A percentile compares a stretch with the other conserved stretches of the same genome.
Evolutionary conservation across 2,113 vertebrate genomes (phyloP).

Genomic region (Archilochus colubris): DNA sequence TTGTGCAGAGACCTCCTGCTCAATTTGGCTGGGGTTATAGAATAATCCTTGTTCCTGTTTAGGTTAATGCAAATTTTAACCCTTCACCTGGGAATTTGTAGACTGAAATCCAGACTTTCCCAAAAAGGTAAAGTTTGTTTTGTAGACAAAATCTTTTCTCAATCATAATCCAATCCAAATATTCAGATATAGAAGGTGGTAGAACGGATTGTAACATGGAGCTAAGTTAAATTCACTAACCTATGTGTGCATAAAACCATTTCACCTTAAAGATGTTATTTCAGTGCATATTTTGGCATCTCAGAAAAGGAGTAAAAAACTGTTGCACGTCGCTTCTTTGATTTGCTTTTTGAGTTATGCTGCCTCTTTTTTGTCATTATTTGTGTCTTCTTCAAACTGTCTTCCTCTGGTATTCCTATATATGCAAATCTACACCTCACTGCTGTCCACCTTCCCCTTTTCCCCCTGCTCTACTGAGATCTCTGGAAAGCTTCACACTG

Average conservation of each 20-base stretch:
- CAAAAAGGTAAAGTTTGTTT: neutral
- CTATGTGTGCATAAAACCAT: neutral
- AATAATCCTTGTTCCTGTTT: neutral
- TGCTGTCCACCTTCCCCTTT: rapidly evolving
- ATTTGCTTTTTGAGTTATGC: neutral
- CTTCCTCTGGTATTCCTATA: neutral
- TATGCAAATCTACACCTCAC: neutral
- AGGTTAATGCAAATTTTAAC: neutral
- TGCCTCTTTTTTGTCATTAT: neutral
- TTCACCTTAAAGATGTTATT: neutral
- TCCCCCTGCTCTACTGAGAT: neutral
- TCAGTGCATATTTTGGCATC: neutral
- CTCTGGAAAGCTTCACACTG: rapidly evolving
- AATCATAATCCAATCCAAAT: neutral
- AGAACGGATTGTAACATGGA: neutral
- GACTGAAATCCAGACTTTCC: neutral
- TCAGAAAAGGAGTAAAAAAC: slow-evolving; percentile 47
- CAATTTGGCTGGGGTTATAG: neutral
- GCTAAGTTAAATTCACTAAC: neutral
- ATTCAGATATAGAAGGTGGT: neutral
- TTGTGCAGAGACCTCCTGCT: neutral
- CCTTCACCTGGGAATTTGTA: neutral
- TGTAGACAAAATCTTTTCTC: neutral
- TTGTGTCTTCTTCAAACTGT: neutral
- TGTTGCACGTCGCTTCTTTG: neutral